Evolutionary conservation across 2,888 invertebrate species (phyloP), one percentile per base, ranked within the genome.

Genomic region (Mesorhabditis sp.): DNA sequence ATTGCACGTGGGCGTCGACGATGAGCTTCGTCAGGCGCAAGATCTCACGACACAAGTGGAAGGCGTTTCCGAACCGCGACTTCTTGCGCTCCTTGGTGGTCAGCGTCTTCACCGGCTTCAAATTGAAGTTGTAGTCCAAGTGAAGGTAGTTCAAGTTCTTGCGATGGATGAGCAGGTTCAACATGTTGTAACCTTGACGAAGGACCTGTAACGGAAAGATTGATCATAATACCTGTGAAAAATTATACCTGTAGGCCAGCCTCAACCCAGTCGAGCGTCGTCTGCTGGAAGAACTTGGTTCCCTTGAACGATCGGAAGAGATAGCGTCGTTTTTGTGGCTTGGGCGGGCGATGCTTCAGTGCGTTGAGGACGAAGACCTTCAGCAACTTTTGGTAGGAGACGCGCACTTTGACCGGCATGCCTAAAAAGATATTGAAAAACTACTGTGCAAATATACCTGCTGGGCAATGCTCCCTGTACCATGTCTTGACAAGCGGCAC

Each of bases 71-170:
- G 82, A 89, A 89, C 42, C 89, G 90, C 4, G 97, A 97, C 86
- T 98, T 98, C 88, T 99, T 98, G 87, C 98, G 91, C 87, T 99
- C 98, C 86, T 99, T 98, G 0, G 98, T 99, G 0, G 98, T 99
- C 74, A 99, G 89, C 0, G 98, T 99, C 87, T 99, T 98, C 0
- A 99, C 98, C 0, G 98, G 98, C 75, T 99, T 99, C 87, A 99
- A 90, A 87, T 99, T 99, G 87, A 99, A 99, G 87, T 99, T 99
- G 87, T 98, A 99, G 89, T 99, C 98, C 88, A 99, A 90, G 90
- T 99, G 98, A 45, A 99, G 90, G 86, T 99, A 99, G 88, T 99
- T 99, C 72, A 99, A 90, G 88, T 99, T 99, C 88, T 99, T 99
- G 74, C 98, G 92, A 87, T 99, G 98, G 85, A 99, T 99, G 76